Percentiles rank a stretch among this genome's conserved stretches.
phyloP scores from a whole-genome alignment of 53 echinoderm and acorn worm genomes.

The Temnopleurus reevesii region DNA sequence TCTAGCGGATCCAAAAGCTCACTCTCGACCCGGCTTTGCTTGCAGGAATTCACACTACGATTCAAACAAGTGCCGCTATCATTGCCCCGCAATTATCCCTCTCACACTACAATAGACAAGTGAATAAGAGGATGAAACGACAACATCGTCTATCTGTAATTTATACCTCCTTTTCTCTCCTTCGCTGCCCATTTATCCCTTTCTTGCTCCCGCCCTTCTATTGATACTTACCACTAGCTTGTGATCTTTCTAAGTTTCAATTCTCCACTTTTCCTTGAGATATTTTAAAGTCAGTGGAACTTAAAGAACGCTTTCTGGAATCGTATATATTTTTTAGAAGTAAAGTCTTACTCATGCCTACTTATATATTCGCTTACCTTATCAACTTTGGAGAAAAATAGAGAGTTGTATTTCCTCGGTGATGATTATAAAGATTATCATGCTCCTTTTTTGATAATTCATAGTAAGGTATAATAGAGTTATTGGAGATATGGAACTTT shows the following conservation, averaged over 20 bases:
- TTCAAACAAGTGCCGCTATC: slow-evolving; percentile 55
- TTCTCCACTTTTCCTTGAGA: slow-evolving; percentile 15
- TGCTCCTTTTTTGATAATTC: too few relatives aligned
- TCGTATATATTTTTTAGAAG: not conserved
- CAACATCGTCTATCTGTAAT: slow-evolving; percentile 13
- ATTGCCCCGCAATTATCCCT: slow-evolving; percentile 37
- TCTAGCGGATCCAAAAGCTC: slow-evolving; percentile 22
- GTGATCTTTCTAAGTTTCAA: not conserved
- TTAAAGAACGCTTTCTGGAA: not conserved
- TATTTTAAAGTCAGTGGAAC: not conserved
- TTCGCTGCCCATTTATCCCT: not conserved
- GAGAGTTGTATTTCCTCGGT: too few relatives aligned
- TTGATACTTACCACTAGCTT: slow-evolving; percentile 7
- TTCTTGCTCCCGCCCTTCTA: not conserved
- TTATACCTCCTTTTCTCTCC: slow-evolving; percentile 9
- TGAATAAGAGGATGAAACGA: slow-evolving; percentile 22
- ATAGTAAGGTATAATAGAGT: too few relatives aligned
- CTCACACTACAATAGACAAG: not conserved
- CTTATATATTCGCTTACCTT: too few relatives aligned
- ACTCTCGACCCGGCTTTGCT: not conserved
- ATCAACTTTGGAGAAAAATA: too few relatives aligned
- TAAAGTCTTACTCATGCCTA: too few relatives aligned
- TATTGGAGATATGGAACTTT: too few relatives aligned
- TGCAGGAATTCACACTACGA: not conserved
- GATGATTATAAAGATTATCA: too few relatives aligned